Evolutionary conservation across 92 coral and sea anemone species (phyloP).

Genomic region (Nematostella vectensis): DNA sequence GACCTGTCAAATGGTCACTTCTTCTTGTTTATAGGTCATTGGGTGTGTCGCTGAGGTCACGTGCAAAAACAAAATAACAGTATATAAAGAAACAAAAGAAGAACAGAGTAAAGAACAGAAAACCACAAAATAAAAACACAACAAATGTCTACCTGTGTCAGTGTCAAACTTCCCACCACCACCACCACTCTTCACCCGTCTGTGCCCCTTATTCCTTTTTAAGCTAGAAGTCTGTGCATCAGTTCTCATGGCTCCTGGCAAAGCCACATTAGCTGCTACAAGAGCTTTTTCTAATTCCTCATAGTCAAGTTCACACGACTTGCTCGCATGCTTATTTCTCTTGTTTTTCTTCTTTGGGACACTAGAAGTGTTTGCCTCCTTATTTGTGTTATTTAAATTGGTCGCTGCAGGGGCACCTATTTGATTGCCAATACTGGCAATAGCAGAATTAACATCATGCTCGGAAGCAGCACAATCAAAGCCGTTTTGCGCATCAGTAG

Average conservation of each 20-base stretch:
- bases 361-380: conserved; percentile 27
- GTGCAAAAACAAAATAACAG: no score
- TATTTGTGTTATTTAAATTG: conserved; percentile 32
- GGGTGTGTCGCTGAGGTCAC: no score
- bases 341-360: conserved; percentile 62
- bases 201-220: conserved; percentile 85
- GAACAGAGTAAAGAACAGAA: no score
- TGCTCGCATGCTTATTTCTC: conserved; percentile 76
- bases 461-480: conserved; percentile 44
- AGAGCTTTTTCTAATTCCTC: conserved; percentile 94
- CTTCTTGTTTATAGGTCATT: no score
- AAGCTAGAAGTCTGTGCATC: conserved; percentile 52
- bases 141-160: conserved; percentile 62
- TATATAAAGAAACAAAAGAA: no score
- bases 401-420: conserved; percentile 30
- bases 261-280: conserved; percentile 63
- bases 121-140: no score
- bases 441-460: conserved; percentile 50
- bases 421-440: conserved; percentile 58
- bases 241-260: conserved; percentile 24
- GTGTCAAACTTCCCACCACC: conserved; percentile 65
- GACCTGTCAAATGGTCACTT: no score
- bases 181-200: conserved; percentile 82
- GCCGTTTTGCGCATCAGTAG: conserved; percentile 56
- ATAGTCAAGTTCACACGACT: conserved; percentile 97